Percentiles rank a stretch among this genome's conserved stretches.
These are phyloP conservation scores for Rutpela maculata DNA, from an alignment of 2,888 invertebrate species.

Conservation along the genomic window DNA sequence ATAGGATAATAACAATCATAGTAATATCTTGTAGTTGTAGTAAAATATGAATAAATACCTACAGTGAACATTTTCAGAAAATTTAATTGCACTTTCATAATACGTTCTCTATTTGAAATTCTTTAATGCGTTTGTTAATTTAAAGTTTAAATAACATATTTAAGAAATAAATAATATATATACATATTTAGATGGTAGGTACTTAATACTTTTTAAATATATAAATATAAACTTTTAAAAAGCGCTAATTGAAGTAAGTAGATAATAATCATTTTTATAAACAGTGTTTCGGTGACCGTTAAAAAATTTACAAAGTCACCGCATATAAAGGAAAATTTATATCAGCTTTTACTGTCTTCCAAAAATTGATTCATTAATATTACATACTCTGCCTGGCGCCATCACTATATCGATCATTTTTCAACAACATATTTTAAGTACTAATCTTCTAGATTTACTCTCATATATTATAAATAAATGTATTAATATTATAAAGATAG, in stretches of 20 bases:
- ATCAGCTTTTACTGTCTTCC: not conserved
- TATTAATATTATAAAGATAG: too few species aligned
- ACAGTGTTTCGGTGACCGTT: conserved; percentile 11
- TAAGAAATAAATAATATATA: conserved; percentile 42
- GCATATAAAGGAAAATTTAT: conserved; percentile 11
- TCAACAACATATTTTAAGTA: too few species aligned
- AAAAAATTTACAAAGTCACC: conserved; percentile 13
- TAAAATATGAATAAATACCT: not conserved
- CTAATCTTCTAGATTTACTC: too few species aligned
- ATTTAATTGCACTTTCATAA: not conserved
- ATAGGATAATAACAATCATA: too few species aligned
- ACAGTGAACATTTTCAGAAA: not conserved
- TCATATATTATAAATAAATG: too few species aligned
- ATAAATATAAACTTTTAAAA: conserved; percentile 48
- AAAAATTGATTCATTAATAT: not conserved
- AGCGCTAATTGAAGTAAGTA: conserved; percentile 44
- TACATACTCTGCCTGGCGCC: too few species aligned
- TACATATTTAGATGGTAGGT: conserved; percentile 46
- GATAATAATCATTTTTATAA: conserved; percentile 24
- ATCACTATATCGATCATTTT: too few species aligned
- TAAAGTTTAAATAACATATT: conserved; percentile 36
- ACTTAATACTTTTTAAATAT: conserved; percentile 46
- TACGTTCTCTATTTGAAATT: not conserved
- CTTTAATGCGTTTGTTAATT: conserved; percentile 36
- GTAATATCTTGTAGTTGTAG: not conserved